Base-by-base conservation (phyloP, 2,797 vertebrate species). In the Sandelia bainsii region DNA sequence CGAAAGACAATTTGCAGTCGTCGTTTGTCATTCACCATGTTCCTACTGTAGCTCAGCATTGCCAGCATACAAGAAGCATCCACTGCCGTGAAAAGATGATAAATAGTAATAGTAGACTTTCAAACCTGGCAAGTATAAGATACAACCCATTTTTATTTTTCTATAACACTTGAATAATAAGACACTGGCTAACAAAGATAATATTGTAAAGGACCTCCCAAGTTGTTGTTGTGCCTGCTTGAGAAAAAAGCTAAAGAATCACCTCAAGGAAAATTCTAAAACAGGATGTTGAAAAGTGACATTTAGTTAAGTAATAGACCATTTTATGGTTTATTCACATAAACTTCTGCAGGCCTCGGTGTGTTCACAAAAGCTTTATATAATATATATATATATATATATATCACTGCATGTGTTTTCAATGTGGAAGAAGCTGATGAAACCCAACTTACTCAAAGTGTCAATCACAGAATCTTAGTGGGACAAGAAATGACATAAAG, bases 1-100 rank as follows among this genome's bases (percentile, higher is more conserved):
- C n/a, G 68, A 71, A 53, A 34, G 62, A 40, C 14, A 17, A 32
- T 23, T 27, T 58, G 45, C 40, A 58, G 54, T 50, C 51, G 67
- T 23, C 42, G 48, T 59, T 74, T 8, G 11, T 70, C 37, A 45
- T 34, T 71, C 53, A 39, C 25, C 45, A 17, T 22, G 32, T 20
- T 67, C 25, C 50, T 14, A 25, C 22, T 57, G 32, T 22, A 13
- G 42, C 13, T 49, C 14, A 75, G 32, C 34, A 62, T 0, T 53
- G 39, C 16, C 54, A 27, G 22, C 40, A 72, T 7, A 51, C n/a
- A 39, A 48, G 44, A 56, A 48, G 60, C 50, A 69, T 34, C n/a
- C 23, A 32, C 17, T 63, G 49, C 34, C 62, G 65, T 58, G 50
- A 22, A 40, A 69, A 66, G 13, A 45, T 14, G 48, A 48, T 44